phyloP scores from a whole-genome alignment of 92 coral and sea anemone genomes.

The Scolanthus callimorphus region DNA sequence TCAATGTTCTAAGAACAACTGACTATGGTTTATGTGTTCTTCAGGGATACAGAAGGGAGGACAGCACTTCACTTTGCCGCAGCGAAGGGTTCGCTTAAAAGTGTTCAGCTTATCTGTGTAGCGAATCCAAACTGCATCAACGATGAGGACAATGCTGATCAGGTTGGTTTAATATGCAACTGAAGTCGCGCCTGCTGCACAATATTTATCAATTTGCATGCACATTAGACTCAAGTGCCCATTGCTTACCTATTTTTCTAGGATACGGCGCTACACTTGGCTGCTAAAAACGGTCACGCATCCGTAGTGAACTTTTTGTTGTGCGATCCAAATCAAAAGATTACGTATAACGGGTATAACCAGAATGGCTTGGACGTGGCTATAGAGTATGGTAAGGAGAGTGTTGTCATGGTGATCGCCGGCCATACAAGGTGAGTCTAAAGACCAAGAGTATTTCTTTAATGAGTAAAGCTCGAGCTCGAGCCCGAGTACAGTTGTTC shows the following conservation, averaged over 20 bases:
- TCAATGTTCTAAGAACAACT: not conserved
- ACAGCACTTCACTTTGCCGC: constrained; percentile 89
- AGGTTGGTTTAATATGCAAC: too few species aligned
- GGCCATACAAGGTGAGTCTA: constrained; percentile 51
- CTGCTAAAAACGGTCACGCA: constrained; percentile 81
- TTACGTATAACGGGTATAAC: constrained; percentile 74
- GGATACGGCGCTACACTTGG: constrained; percentile 84
- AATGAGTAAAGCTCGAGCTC: too few species aligned
- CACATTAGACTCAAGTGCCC: not conserved
- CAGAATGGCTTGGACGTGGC: constrained; percentile 88
- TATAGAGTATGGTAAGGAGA: constrained; percentile 64
- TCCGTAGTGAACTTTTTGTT: constrained; percentile 48
- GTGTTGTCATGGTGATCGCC: constrained; percentile 56
- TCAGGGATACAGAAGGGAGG: constrained; percentile 78
- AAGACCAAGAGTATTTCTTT: too few species aligned
- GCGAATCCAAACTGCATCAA: constrained; percentile 69
- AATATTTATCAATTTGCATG: not conserved
- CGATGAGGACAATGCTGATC: constrained; percentile 83
- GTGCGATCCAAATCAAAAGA: constrained; percentile 64
- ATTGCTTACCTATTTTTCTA: constrained; percentile 23
- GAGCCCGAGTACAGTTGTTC: too few species aligned
- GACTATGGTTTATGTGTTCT: not conserved
- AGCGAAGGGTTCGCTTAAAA: constrained; percentile 76
- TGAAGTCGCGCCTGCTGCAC: too few species aligned
- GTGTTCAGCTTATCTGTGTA: constrained; percentile 69